These are phyloP conservation scores for Drosophila kanapiae DNA, from an alignment of 1,140 invertebrate genomes.

Conservation along the genomic window DNA sequence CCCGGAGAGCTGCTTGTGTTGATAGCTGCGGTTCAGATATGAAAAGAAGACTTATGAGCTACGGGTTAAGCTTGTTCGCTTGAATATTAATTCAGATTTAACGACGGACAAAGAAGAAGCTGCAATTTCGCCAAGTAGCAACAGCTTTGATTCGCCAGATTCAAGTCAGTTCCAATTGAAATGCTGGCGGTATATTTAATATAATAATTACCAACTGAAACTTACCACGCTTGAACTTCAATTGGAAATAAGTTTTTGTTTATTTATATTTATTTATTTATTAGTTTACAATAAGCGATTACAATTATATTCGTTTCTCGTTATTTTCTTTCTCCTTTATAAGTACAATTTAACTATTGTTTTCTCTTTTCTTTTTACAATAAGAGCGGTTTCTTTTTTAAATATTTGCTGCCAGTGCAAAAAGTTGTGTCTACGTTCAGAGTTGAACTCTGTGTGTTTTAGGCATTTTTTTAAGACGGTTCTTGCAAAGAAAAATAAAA, in stretches of 20 bases:
- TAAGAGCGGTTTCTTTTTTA: slow-evolving; percentile 35
- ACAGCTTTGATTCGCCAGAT: slow-evolving; percentile 17
- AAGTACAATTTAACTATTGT: slow-evolving; percentile 85
- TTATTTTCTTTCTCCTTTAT: slow-evolving; percentile 63
- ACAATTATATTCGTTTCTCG: slow-evolving; percentile 71
- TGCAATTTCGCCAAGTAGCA: slow-evolving; percentile 26
- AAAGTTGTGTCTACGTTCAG: slow-evolving; percentile 62
- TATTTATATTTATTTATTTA: slow-evolving; percentile 84
- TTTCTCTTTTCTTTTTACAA: slow-evolving; percentile 73
- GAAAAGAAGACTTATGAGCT: slow-evolving; percentile 42
- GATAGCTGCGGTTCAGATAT: slow-evolving; percentile 51
- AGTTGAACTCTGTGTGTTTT: slow-evolving; percentile 46
- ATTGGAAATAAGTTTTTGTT: slow-evolving; percentile 31
- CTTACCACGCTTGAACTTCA: background rate
- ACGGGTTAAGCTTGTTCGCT: slow-evolving; percentile 47
- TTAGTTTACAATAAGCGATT: slow-evolving; percentile 85
- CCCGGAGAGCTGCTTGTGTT: slow-evolving; percentile 24
- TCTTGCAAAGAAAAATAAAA: slow-evolving; percentile 76
- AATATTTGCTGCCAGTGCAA: slow-evolving; percentile 85
- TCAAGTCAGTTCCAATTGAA: slow-evolving; percentile 23
- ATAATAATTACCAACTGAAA: slow-evolving; percentile 15
- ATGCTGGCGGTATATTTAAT: slow-evolving; percentile 27
- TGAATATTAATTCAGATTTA: slow-evolving; percentile 60
- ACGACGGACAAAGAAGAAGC: slow-evolving; percentile 50
- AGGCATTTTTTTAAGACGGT: slow-evolving; percentile 19